These are phyloP conservation scores for Drosophila prostipennis DNA, from an alignment of 2,888 invertebrate species.

Conservation along the genomic window DNA sequence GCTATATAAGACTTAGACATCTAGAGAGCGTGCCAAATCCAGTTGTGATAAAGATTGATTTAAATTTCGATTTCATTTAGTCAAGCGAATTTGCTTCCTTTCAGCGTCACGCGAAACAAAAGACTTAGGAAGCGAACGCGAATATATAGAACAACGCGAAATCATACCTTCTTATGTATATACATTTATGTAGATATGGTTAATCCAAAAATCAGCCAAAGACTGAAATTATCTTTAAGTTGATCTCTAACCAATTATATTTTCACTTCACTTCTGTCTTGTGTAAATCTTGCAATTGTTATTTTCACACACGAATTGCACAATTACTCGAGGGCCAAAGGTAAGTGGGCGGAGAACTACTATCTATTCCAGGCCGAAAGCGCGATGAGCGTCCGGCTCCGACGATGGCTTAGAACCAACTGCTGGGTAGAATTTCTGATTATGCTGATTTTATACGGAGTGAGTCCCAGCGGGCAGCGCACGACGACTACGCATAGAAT, in stretches of 20 bases:
- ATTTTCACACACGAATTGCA: slow-evolving; percentile 49
- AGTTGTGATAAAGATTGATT: slow-evolving; percentile 62
- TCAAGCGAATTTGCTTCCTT: slow-evolving; percentile 59
- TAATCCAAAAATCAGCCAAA: neutral
- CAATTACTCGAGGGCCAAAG: slow-evolving; percentile 56
- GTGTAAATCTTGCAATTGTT: slow-evolving; percentile 71
- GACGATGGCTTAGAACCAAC: slow-evolving; percentile 76
- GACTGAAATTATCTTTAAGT: slow-evolving; percentile 9
- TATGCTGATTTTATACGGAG: slow-evolving; percentile 81
- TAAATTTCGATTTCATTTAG: slow-evolving; percentile 42
- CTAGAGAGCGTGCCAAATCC: slow-evolving; percentile 66
- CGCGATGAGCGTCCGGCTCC: slow-evolving; percentile 55
- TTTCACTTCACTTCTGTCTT: slow-evolving; percentile 14
- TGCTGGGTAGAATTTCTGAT: slow-evolving; percentile 77
- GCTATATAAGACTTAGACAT: slow-evolving; percentile 36
- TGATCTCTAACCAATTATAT: neutral
- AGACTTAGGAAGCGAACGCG: slow-evolving; percentile 73
- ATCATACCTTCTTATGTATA: slow-evolving; percentile 29
- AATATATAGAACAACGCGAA: slow-evolving; percentile 32
- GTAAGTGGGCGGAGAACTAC: slow-evolving; percentile 1
- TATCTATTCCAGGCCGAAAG: slow-evolving; percentile 25
- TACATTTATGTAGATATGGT: slow-evolving; percentile 7
- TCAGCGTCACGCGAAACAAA: slow-evolving; percentile 64
- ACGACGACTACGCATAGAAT: slow-evolving; percentile 67
- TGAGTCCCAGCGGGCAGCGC: slow-evolving; percentile 46